Base-by-base conservation (phyloP, 2,797 vertebrate species). In the Myiothlypis coronata region DNA sequence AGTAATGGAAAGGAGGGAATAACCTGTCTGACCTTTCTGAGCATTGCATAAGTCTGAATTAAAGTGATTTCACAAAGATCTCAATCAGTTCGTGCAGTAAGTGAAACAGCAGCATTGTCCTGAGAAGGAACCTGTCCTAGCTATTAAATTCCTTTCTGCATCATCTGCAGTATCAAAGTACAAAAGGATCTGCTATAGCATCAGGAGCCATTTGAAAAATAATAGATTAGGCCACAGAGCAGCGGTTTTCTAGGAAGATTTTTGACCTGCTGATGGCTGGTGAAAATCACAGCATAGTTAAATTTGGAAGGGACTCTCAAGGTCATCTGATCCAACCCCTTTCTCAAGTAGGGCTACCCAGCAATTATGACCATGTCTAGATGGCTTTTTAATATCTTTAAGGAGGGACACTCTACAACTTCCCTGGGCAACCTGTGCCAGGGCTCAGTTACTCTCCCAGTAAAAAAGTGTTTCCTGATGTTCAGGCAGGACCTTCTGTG, bases 21-120 rank as follows among this genome's bases (percentile, higher is more conserved):
- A 89, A 92, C 79, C 64, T 78, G 35, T 59, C 53, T 91, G 87
- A 89, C 61, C 69, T 93, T 89, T 95, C n/a, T 91, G 55, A 92
- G 39, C 15, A 20, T 85, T 83, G 49, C 5, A 2, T 67, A 91
- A 94, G 70, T 84, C 78, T 70, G 56, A 90, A 81, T 85, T 89
- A 34, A 94, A 81, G 52, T 72, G 55, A 50, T 84, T 23, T 70
- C 1, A 7, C 55, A 59, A 83, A 90, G 44, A 65, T 86, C 41
- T 77, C 3, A 4, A 26, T 71, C 75, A 55, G 44, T 68, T 93
- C 26, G n/a, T 71, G n/a, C n/a, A 87, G 34, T 64, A 85, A 70
- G 28, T 1, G 1, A 84, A 82, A 79, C 21, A 53, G 32, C 61
- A 87, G 14, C 20, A 7, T 77, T 74, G 60, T 83, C 71, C 53